phyloP scores from a whole-genome alignment of 1,140 invertebrate species.

The Penaeus chinensis region DNA sequence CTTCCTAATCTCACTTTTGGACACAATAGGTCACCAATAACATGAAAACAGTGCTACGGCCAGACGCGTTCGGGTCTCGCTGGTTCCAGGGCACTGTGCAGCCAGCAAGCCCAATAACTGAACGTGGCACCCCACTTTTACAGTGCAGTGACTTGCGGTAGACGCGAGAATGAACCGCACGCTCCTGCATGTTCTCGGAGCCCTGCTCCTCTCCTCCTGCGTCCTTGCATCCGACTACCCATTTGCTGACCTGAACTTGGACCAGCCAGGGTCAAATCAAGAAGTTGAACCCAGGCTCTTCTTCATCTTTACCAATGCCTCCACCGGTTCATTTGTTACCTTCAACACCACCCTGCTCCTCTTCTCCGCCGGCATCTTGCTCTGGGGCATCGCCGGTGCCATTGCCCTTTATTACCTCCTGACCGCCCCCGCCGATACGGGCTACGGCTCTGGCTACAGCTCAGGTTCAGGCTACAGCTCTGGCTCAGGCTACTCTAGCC shows the following conservation, averaged over 20 bases:
- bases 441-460: constrained; percentile 58
- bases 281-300: constrained; percentile 62
- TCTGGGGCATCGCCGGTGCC: constrained; percentile 64
- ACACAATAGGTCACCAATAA: constrained; percentile 59
- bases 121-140: constrained; percentile 53
- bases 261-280: constrained; percentile 33
- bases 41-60: constrained; percentile 27
- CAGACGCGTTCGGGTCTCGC: constrained; percentile 20
- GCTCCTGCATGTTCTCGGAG: constrained; percentile 63
- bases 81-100: constrained; percentile 32
- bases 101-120: constrained; percentile 34
- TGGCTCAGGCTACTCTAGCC: constrained; percentile 44
- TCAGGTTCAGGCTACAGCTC: constrained; percentile 51
- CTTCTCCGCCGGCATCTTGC: constrained; percentile 64
- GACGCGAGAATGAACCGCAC: constrained; percentile 64
- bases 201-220: constrained; percentile 63
- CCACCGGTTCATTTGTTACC: constrained; percentile 63
- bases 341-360: constrained; percentile 64
- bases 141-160: constrained; percentile 61
- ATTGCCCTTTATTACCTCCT: constrained; percentile 64
- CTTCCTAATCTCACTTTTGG: constrained; percentile 51
- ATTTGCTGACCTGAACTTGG: constrained; percentile 57
- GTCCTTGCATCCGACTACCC: constrained; percentile 60
- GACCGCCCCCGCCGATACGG: constrained; percentile 60
- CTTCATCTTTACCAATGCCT: constrained; percentile 60